These are phyloP conservation scores for Psittacula echo DNA, from an alignment of 2,797 vertebrate species.

Conservation along the genomic window DNA sequence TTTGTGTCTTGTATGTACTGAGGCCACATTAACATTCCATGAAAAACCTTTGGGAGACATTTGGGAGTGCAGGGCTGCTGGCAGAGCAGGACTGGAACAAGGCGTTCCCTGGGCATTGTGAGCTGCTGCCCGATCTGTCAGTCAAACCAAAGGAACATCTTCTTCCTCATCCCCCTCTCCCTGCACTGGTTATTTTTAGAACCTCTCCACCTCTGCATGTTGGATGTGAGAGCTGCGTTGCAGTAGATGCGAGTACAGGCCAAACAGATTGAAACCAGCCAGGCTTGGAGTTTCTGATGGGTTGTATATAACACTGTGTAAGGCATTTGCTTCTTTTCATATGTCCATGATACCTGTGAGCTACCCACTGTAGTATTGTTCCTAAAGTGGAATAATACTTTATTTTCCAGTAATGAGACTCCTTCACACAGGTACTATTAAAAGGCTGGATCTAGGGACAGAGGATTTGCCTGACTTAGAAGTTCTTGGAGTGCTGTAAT, in stretches of 20 bases:
- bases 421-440: not conserved
- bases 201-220: not conserved
- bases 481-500: not conserved
- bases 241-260: not conserved
- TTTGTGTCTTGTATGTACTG: not conserved
- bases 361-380: not conserved
- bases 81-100: not conserved
- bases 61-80: not conserved
- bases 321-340: not conserved
- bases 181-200: constrained; percentile 42
- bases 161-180: not conserved
- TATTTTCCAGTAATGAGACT: not conserved
- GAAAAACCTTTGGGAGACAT: not conserved
- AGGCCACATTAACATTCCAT: not conserved
- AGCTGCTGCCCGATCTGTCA: not conserved
- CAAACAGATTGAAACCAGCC: not conserved
- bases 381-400: not conserved
- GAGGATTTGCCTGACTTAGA: not conserved
- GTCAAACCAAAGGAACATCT: not conserved
- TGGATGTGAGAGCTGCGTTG: not conserved
- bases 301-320: not conserved
- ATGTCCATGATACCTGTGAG: not conserved
- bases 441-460: not conserved
- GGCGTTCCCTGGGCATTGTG: not conserved
- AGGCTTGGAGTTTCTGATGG: not conserved